These are phyloP conservation scores for Hirtodrosophila alboralis DNA, from an alignment of 2,888 invertebrate genomes.

Conservation along the genomic window DNA sequence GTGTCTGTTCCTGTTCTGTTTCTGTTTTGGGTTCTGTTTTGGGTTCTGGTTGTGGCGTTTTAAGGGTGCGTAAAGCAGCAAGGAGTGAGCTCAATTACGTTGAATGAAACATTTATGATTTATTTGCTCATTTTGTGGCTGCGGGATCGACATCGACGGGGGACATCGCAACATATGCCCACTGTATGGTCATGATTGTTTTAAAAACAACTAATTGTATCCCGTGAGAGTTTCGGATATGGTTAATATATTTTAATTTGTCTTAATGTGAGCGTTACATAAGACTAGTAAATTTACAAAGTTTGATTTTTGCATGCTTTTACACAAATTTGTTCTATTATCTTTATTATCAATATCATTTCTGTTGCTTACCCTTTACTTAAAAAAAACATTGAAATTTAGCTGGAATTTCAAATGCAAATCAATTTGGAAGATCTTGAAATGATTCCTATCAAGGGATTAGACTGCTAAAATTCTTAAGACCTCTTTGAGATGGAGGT, in stretches of 20 bases:
- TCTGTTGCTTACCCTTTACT: constrained; percentile 6
- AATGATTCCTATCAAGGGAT: constrained; percentile 56
- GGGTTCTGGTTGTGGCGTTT: constrained; percentile 13
- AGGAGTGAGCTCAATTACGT: constrained; percentile 62
- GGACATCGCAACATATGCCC: constrained; percentile 55
- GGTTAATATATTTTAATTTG: constrained; percentile 45
- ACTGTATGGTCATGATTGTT: constrained; percentile 45
- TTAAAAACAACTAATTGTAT: constrained; percentile 65
- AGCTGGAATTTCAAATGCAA: constrained; percentile 29
- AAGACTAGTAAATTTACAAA: neutral
- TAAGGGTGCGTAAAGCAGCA: constrained; percentile 41
- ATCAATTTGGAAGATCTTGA: constrained; percentile 48
- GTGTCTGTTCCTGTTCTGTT: constrained; percentile 29
- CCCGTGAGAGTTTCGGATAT: constrained; percentile 51
- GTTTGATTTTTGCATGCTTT: neutral
- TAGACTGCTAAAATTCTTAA: constrained; percentile 22
- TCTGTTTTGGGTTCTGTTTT: constrained; percentile 1
- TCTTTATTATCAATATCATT: constrained; percentile 8
- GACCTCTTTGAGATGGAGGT: constrained; percentile 7
- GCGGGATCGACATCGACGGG: constrained; percentile 20
- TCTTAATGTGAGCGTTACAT: constrained; percentile 39
- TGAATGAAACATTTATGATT: constrained; percentile 74
- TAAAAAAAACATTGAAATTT: constrained; percentile 15
- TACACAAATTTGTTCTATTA: too few species aligned
- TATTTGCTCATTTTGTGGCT: constrained; percentile 76